Evolutionary conservation across 2,888 invertebrate species (phyloP).

Genomic region (Sisyra terminalis): DNA sequence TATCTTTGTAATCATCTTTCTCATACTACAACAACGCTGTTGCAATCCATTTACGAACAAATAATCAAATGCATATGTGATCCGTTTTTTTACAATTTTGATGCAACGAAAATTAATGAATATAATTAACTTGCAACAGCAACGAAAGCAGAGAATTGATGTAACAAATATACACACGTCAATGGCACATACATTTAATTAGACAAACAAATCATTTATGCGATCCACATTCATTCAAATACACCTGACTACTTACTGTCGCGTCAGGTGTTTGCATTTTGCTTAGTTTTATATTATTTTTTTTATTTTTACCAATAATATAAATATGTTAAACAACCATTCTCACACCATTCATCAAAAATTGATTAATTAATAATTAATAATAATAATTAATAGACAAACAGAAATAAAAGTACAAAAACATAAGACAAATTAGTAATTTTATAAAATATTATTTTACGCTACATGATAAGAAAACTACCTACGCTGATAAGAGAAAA

Average conservation of each 20-base stretch:
- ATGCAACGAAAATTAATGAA: too few species aligned
- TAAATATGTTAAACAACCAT: slow-evolving; percentile 4
- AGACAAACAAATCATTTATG: slow-evolving; percentile 12
- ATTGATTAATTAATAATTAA: slow-evolving; percentile 1
- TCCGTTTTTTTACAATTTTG: too few species aligned
- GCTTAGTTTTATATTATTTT: slow-evolving; percentile 1
- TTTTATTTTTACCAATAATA: slow-evolving; percentile 1
- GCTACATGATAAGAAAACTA: too few species aligned
- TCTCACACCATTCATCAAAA: slow-evolving; percentile 1
- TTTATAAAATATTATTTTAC: too few species aligned
- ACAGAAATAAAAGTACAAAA: too few species aligned
- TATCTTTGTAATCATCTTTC: background rate
- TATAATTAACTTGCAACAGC: too few species aligned
- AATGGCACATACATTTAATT: slow-evolving; percentile 11
- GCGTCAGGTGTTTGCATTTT: slow-evolving; percentile 2
- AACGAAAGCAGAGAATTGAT: too few species aligned
- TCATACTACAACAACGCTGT: too few species aligned
- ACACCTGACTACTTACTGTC: slow-evolving; percentile 11
- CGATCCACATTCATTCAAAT: slow-evolving; percentile 7
- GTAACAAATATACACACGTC: slow-evolving; percentile 6
- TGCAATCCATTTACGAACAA: too few species aligned
- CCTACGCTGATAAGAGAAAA: too few species aligned
- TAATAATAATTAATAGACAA: slow-evolving; percentile 1
- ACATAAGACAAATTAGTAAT: too few species aligned
- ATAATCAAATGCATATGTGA: too few species aligned